Percentiles rank a stretch among this genome's conserved stretches.
Evolutionary conservation across 1,140 invertebrate genomes (phyloP).

Genomic region (Triops longicaudatus): DNA sequence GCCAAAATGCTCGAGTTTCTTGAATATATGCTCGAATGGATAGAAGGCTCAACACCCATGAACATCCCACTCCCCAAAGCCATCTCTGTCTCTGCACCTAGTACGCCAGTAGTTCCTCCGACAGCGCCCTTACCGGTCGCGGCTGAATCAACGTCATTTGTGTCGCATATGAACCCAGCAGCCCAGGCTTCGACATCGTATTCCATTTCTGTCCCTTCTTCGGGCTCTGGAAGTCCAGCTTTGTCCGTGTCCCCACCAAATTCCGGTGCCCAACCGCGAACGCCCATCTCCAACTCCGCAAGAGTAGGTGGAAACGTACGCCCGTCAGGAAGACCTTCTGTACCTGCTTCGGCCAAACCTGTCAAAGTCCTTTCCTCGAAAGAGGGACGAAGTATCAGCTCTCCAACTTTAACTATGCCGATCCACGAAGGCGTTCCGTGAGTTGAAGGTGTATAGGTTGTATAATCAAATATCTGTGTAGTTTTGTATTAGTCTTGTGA

Average conservation of each 20-base stretch:
- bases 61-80: neutral
- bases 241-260: neutral
- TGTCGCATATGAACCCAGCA: neutral
- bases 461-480: neutral
- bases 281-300: neutral
- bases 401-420: neutral
- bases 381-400: constrained; percentile 1
- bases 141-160: neutral
- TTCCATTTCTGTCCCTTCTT: neutral
- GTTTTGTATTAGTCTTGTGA: constrained; percentile 3
- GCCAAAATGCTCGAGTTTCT: constrained; percentile 45
- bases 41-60: constrained; percentile 29
- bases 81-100: neutral
- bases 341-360: neutral
- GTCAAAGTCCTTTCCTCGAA: neutral
- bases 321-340: neutral
- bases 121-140: neutral
- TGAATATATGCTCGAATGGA: constrained; percentile 31
- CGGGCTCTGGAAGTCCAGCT: neutral
- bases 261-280: neutral
- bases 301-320: neutral
- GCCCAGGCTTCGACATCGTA: neutral
- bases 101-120: neutral
- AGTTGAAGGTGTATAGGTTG: neutral
- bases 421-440: neutral